Evolutionary conservation across 2,113 vertebrate species (phyloP), one percentile per base, ranked within the genome.

Genomic region (Eulemur rufifrons): DNA sequence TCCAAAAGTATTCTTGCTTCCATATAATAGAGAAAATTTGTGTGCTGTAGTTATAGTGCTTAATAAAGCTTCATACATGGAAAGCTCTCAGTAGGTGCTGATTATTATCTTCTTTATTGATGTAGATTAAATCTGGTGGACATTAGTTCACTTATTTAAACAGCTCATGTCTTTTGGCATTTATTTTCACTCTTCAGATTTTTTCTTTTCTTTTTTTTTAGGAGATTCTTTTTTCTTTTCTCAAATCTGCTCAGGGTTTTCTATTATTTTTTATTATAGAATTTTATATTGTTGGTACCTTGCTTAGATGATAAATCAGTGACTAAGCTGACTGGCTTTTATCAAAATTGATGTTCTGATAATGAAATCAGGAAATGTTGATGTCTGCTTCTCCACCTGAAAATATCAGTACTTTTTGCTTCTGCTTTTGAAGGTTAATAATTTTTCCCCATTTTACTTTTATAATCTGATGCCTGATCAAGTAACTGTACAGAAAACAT

Each of bases 331-430:
- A 66, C 11, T 68, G 7, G 20, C 47, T 34, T 96, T 93, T 64
- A 74, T 92, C 29, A 95, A 61, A 94, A 71, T 45, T 39, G 59
- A 59, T 78, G 42, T 88, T 89, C 81, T 77, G 34, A 37, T 86
- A n/a, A 0, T 85, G 74, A 88, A 92, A 84, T 69, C 56, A 42
- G 32, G 29, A 92, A 88, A 37, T n/a, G 0, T 68, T 94, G 56
- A 29, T 94, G 64, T 78, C 13, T 89, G 2, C 34, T 21, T 45
- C 12, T 27, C 15, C 29, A 71, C 42, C 17, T 77, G 81, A 63
- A 85, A 86, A 42, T 84, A 52, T 34, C n/a, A 68, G 47, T 77
- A 14, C 13, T 37, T 68, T 71, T 20, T 76, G 54, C 52, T 91
- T 93, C 32, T 17, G 15, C 21, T 69, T 86, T 80, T 45, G 29